Evolutionary conservation across 2,113 vertebrate species (phyloP).

Genomic region (Mobula birostris): DNA sequence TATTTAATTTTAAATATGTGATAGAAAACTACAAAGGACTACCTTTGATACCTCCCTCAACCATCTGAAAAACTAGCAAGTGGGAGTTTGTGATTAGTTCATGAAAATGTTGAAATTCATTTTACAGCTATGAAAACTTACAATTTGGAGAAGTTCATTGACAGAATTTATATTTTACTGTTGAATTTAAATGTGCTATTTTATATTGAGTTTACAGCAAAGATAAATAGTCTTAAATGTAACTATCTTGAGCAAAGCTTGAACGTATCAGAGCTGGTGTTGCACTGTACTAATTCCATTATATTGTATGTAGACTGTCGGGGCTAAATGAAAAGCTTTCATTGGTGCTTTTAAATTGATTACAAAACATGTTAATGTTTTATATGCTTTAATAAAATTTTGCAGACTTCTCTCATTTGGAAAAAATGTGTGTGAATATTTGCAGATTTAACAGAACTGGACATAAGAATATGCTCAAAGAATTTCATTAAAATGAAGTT

Average conservation of each 20-base stretch:
- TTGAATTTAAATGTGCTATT: background rate
- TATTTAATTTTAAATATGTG: constrained; percentile 15
- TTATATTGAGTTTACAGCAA: constrained; percentile 4
- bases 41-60: background rate
- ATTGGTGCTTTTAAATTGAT: constrained; percentile 11
- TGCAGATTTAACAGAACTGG: background rate
- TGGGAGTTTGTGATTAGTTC: background rate
- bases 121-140: background rate
- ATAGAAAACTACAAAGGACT: background rate
- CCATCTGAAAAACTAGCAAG: background rate
- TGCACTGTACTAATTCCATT: constrained; percentile 27
- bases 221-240: background rate
- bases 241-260: constrained; percentile 17
- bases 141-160: background rate
- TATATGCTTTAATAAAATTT: constrained; percentile 27
- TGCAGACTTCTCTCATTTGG: background rate
- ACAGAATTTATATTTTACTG: constrained; percentile 17
- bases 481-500: background rate
- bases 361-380: constrained; percentile 17
- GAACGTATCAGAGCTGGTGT: constrained; percentile 4
- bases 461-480: background rate
- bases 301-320: constrained; percentile 17
- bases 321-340: constrained; percentile 27
- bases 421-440: background rate
- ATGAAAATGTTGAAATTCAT: background rate